Percentiles rank a stretch among this genome's conserved stretches.
Conservation (phyloP, 2,113 vertebrate species). For the Lynx canadensis region DNA sequence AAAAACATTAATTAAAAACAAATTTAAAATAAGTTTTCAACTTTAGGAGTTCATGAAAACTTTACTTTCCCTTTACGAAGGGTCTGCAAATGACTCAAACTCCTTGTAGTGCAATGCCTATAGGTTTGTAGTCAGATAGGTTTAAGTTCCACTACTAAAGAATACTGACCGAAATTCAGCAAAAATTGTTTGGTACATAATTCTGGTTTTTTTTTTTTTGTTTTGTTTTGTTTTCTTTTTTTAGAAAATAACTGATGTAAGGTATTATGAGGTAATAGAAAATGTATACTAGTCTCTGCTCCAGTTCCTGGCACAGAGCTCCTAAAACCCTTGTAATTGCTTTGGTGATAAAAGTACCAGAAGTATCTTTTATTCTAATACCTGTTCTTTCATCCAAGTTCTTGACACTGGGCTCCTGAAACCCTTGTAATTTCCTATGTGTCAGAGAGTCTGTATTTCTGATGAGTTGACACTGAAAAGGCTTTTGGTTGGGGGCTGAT, state of each 20-base stretch:
- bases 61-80: not conserved
- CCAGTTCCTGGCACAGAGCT: not conserved
- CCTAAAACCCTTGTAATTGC: not conserved
- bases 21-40: not conserved
- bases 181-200: not conserved
- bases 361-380: not conserved
- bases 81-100: not conserved
- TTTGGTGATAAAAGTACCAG: not conserved
- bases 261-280: not conserved
- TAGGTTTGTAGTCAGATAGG: not conserved
- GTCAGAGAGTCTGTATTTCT: not conserved
- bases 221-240: not conserved
- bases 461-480: not conserved
- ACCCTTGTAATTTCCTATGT: not conserved
- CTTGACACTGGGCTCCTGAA: not conserved
- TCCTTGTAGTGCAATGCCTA: not conserved
- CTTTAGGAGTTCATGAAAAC: not conserved
- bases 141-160: not conserved
- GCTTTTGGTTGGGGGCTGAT: not conserved
- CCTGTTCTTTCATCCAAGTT: not conserved
- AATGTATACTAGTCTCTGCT: not conserved
- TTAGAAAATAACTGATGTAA: not conserved
- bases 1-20: too few species aligned
- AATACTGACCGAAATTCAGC: not conserved
- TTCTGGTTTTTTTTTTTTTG: not conserved